A percentile compares a stretch with the other conserved stretches of the same genome.
Conservation (phyloP, 2,888 invertebrate genomes). For the Nebria salina region DNA sequence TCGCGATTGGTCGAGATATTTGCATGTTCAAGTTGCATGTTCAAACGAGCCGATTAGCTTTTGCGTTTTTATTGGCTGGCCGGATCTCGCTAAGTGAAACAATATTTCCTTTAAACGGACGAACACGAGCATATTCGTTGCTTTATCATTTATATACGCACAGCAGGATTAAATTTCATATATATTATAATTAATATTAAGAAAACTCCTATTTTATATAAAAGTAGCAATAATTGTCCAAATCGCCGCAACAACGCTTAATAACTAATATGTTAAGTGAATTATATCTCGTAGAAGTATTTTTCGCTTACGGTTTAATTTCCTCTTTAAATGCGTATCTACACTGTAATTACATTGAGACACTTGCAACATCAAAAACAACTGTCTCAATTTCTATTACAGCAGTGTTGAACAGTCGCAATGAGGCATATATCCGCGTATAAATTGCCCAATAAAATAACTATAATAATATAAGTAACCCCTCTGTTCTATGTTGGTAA, state of each 20-base stretch:
- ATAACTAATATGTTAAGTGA: too few relatives aligned
- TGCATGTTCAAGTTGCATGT: slow-evolving; percentile 46
- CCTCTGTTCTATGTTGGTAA: slow-evolving; percentile 15
- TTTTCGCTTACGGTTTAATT: too few relatives aligned
- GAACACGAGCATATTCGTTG: slow-evolving; percentile 4
- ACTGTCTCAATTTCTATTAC: slow-evolving; percentile 10
- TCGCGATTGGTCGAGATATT: slow-evolving; percentile 45
- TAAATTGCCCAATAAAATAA: slow-evolving; percentile 46
- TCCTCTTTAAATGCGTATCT: too few relatives aligned
- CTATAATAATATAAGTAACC: slow-evolving; percentile 20
- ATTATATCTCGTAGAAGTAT: too few relatives aligned
- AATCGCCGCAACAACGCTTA: too few relatives aligned
- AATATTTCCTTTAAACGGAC: slow-evolving; percentile 43
- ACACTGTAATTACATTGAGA: not conserved
- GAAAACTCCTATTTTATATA: too few relatives aligned
- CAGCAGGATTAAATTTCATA: too few relatives aligned
- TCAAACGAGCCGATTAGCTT: slow-evolving; percentile 41
- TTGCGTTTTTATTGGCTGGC: slow-evolving; percentile 42
- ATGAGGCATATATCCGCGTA: slow-evolving; percentile 41
- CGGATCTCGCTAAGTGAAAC: slow-evolving; percentile 44
- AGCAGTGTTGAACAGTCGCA: slow-evolving; percentile 19
- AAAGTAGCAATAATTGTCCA: too few relatives aligned
- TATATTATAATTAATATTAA: too few relatives aligned
- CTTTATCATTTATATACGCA: not conserved
- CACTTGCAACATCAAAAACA: not conserved